Evolutionary conservation across 2,113 vertebrate species (phyloP).

Genomic region (Cisticola juncidis): DNA sequence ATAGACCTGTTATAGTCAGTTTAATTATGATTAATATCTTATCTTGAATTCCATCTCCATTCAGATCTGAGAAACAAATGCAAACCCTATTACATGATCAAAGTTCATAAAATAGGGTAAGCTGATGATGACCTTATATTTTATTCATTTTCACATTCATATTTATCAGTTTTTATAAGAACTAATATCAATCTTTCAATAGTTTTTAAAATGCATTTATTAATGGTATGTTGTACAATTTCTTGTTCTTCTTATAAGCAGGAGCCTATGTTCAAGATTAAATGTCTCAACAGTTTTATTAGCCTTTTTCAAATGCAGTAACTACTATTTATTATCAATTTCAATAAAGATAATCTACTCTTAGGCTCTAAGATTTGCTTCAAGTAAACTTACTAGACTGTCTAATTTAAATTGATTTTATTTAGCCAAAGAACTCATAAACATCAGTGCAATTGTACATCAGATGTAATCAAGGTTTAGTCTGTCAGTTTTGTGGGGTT

Average conservation of each 20-base stretch:
- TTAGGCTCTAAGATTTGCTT: neutral
- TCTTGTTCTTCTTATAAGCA: constrained; percentile 16
- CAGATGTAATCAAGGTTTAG: neutral
- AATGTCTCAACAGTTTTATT: constrained; percentile 60
- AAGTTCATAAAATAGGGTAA: constrained; percentile 78
- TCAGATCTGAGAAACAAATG: constrained; percentile 81
- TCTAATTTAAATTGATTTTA: neutral
- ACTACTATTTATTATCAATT: neutral
- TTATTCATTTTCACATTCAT: constrained; percentile 88
- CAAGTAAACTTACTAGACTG: neutral
- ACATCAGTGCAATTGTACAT: neutral
- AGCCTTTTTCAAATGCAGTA: neutral
- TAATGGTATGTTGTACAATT: neutral
- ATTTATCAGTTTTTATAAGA: constrained; percentile 78
- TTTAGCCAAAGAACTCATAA: neutral
- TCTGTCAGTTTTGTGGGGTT: neutral
- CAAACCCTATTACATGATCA: constrained; percentile 76
- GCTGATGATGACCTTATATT: constrained; percentile 86
- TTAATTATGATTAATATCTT: constrained; percentile 98
- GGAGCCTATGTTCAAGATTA: neutral
- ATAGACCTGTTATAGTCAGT: constrained; percentile 85
- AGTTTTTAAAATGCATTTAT: constrained; percentile 44
- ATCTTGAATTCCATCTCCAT: constrained; percentile 90
- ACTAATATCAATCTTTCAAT: constrained; percentile 61
- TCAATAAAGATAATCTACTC: neutral